Base-by-base conservation (phyloP, 2,888 invertebrate genomes). In the Quadriops clusia region DNA sequence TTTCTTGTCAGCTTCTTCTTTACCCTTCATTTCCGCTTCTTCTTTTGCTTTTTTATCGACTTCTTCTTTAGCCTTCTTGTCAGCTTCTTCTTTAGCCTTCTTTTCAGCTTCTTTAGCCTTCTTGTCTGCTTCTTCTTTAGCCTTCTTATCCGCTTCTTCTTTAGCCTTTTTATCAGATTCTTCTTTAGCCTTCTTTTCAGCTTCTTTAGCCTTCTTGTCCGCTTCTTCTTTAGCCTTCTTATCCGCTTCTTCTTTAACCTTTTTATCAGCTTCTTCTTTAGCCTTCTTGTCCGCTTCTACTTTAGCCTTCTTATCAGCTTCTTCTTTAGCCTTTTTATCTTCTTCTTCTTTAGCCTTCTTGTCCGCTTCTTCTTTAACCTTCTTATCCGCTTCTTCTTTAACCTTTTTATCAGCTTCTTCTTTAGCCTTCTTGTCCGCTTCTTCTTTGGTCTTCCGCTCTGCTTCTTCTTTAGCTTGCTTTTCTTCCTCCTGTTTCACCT, bases 61-160 rank as follows among this genome's bases (percentile, higher is more conserved):
- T 9, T 41, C 40, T 39, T 40, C 37, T 36, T 42, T 34, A 15
- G 23, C 22, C 25, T 39, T 51, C 6, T 59, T 56, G 34, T 61
- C 58, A 51, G 57, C 52, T 45, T 59, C 56, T 23, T 58, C 38
- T 12, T 55, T 58, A 29, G 56, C 40, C 43, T 59, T 58, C 36
- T 56, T 57, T 42, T 59, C 58, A 6, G 37, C 38, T 38, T 44
- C 38, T 35, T 58, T 54, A 23, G 58, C 57, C 14, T 61, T 57
- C 33, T 54, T 57, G 3, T 56, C 51, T 13, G 43, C 45, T 22
- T 37, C 28, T 29, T 33, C 33, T 34, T 40, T 38, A 20, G 33
- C 29, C 34, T 35, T 30, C 23, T 41, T 30, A 5, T 48, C 49
- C 16, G 49, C 39, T 14, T 48, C 36, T 27, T 43, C 41, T 20